Evolutionary conservation across 37 sponge, comb jelly and placozoan genomes (phyloP), one percentile per base, ranked within the genome.

Genomic region (Tethya wilhelma): DNA sequence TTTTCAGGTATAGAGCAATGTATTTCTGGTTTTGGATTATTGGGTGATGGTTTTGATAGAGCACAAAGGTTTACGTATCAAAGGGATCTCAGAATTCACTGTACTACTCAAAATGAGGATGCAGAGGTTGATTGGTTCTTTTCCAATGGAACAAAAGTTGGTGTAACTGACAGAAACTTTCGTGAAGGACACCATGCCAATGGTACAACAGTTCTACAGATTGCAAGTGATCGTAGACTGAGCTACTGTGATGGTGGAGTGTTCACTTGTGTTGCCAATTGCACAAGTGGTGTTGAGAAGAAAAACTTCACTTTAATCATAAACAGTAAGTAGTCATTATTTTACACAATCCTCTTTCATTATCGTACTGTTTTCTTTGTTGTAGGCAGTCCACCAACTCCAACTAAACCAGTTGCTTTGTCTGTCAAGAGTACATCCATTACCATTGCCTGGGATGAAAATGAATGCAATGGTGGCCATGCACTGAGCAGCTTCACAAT

Each of bases 1-100:
- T n/a, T n/a, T n/a, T n/a, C n/a, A n/a, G n/a, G n/a, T n/a, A n/a
- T n/a, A n/a, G n/a, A n/a, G n/a, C n/a, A n/a, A n/a, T n/a, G n/a
- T n/a, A n/a, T n/a, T n/a, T n/a, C n/a, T n/a, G n/a, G n/a, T n/a
- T n/a, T 82, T 73, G 82, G 82, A 12, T 9, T 62, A 25, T 33
- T 73, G 63, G 82, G 82, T 1, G 38, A 82, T 63, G 73, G 64
- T 4, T 23, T 73, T 22, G 82, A 82, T 31, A 82, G 38, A 45
- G 49, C 36, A 22, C 19, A 43, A 6, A n/a, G 39, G 41, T 40
- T 2, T 5, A 45, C 60, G 1, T n/a, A n/a, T n/a, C 30, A 25
- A 30, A 43, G 53, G 4, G 64, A 73, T 20, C 0, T 82, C 74
- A 22, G 34, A n/a, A 62, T 82, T 44, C 73, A 58, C 53, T 82